Evolutionary conservation across 2,797 vertebrate genomes (phyloP).

Genomic region (Pseudomugil tenellus): DNA sequence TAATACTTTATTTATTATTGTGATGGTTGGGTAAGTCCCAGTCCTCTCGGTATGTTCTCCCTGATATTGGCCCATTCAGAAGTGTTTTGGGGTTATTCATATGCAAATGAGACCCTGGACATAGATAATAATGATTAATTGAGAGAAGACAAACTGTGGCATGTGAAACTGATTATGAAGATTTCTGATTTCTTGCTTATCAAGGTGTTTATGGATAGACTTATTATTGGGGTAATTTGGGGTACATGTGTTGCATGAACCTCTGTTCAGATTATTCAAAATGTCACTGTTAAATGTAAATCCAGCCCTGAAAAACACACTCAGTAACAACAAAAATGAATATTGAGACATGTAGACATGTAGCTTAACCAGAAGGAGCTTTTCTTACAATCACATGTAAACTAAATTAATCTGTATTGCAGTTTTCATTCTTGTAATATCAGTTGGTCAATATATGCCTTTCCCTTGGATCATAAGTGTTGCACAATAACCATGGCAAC

Average conservation of each 20-base stretch:
- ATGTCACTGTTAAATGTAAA: constrained; percentile 18
- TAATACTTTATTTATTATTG: constrained; percentile 61
- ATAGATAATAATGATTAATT: constrained; percentile 85
- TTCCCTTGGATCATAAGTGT: constrained; percentile 26
- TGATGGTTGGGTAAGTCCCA: constrained; percentile 60
- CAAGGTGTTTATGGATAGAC: constrained; percentile 62
- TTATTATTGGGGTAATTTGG: constrained; percentile 47
- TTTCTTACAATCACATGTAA: constrained; percentile 1
- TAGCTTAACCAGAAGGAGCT: not conserved
- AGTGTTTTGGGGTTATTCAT: constrained; percentile 78
- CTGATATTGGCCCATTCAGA: constrained; percentile 64
- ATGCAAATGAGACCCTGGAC: constrained; percentile 82
- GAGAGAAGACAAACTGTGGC: constrained; percentile 77
- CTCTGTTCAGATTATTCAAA: constrained; percentile 12
- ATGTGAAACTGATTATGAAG: constrained; percentile 81
- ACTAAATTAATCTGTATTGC: constrained; percentile 2
- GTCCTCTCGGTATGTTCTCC: constrained; percentile 54
- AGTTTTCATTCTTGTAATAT: constrained; percentile 12
- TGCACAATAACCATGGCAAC: constrained; percentile 46
- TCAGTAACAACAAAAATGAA: constrained; percentile 15
- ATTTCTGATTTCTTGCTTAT: constrained; percentile 75
- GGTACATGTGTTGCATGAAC: constrained; percentile 12
- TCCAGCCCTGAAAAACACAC: not conserved
- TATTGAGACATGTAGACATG: constrained; percentile 32
- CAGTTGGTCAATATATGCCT: constrained; percentile 1